These are phyloP conservation scores for Chouioia cunea DNA, from an alignment of 2,888 invertebrate genomes.

Conservation along the genomic window DNA sequence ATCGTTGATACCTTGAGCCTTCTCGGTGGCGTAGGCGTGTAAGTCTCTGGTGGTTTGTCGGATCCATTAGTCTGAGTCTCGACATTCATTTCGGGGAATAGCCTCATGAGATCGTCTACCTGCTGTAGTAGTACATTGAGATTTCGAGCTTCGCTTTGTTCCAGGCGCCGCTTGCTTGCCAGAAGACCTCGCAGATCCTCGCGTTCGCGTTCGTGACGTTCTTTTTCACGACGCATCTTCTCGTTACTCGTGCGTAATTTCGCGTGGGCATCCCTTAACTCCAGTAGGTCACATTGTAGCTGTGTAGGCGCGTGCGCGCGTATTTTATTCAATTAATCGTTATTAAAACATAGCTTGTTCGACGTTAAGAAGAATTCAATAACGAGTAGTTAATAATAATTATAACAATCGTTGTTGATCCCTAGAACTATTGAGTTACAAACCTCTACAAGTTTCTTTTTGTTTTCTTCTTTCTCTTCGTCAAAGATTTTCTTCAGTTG, in stretches of 20 bases:
- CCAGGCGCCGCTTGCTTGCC: constrained; percentile 69
- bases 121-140: constrained; percentile 81
- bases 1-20: constrained; percentile 73
- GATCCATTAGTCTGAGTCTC: background rate
- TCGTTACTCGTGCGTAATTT: constrained; percentile 92
- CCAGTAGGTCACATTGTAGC: constrained; percentile 88
- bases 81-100: constrained; percentile 78
- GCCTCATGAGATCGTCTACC: constrained; percentile 83
- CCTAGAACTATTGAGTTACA: background rate
- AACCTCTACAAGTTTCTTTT: constrained; percentile 80
- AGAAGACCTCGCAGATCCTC: constrained; percentile 72
- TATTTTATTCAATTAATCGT: background rate
- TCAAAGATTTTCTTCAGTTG: constrained; percentile 87
- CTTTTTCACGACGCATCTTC: constrained; percentile 88
- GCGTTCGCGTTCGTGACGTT: constrained; percentile 85
- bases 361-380: too few relatives aligned
- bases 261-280: constrained; percentile 91
- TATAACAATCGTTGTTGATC: too few relatives aligned
- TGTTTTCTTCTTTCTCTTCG: constrained; percentile 90
- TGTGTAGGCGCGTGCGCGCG: constrained; percentile 60
- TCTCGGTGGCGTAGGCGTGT: constrained; percentile 80
- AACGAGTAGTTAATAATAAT: background rate
- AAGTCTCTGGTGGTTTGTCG: constrained; percentile 65
- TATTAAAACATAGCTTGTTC: too few relatives aligned
- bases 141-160: constrained; percentile 80